These are phyloP conservation scores for Lamellibrachia luymesi DNA, from an alignment of 1,140 invertebrate genomes.

Conservation along the genomic window DNA sequence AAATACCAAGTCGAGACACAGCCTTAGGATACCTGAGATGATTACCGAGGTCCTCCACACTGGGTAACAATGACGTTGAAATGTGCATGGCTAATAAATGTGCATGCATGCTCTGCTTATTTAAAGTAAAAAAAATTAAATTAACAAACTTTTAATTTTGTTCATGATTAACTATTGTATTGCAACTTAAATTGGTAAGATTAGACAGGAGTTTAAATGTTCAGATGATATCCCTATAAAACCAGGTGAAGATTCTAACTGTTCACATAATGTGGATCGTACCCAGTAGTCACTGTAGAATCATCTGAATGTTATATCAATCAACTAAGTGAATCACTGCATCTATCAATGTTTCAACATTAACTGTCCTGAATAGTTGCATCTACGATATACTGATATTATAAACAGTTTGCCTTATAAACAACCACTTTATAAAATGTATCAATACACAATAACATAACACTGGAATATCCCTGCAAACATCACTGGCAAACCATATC, in stretches of 20 bases:
- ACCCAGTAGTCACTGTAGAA: too few relatives aligned
- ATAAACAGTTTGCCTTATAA: neutral
- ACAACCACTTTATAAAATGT: neutral
- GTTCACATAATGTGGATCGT: too few relatives aligned
- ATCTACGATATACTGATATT: neutral
- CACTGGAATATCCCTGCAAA: neutral
- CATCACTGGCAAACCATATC: neutral
- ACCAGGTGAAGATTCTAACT: too few relatives aligned
- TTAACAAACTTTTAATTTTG: neutral
- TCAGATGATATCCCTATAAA: too few relatives aligned
- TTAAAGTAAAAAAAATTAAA: neutral
- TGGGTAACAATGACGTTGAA: too few relatives aligned
- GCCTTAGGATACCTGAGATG: neutral
- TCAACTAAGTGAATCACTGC: neutral
- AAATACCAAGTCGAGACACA: neutral
- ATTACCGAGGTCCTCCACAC: too few relatives aligned
- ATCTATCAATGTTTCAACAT: neutral
- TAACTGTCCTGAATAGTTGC: neutral
- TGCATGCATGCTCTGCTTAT: too few relatives aligned
- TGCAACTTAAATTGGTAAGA: too few relatives aligned
- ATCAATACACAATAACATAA: neutral
- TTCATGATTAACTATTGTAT: too few relatives aligned
- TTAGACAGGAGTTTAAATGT: too few relatives aligned
- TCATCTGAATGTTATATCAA: too few relatives aligned
- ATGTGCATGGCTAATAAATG: too few relatives aligned